Base-by-base conservation (phyloP, 2,888 invertebrate species). In the Noctua janthina region DNA sequence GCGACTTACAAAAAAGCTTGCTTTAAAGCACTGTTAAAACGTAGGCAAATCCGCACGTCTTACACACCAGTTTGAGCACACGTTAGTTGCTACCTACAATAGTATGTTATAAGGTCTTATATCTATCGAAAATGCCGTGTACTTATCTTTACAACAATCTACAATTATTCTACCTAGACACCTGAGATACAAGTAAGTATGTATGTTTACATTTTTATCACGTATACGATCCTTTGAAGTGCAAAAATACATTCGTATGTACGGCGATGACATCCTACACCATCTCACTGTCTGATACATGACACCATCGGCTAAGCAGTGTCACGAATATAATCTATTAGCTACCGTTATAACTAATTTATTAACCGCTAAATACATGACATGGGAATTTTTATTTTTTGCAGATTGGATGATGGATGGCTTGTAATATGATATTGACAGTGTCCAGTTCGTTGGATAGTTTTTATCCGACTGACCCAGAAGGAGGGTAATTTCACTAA, bases 311-410 rank as follows among this genome's bases (percentile, higher is more conserved):
- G 20, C 56, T 51, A 56, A 68, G n/a, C 46, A 76, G 51, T 10
- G 54, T 82, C 51, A 8, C 43, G 15, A 66, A 76, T 68, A 46
- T 56, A 29, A 68, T 74, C 67, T 62, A 70, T 67, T 56, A 0
- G 54, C 83, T 71, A 79, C 87, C 85, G 87, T 87, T 83, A 76
- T 39, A 75, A 70, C 64, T 35, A 67, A 86, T 86, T 62, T 64
- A 71, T 56, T 23, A 49, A 64, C 69, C 43, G 69, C 54, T 67
- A 76, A 73, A 20, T 54, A 81, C 74, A 72, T 54, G 73, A 82
- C 78, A 79, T 39, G 35, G 10, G 64, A 11, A 78, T 76, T 46
- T n/a, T 20, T 74, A 7, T 35, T 78, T 69, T 79, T 76, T 78
- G 3, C 0, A 66, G 10, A 17, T 43, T n/a, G 3, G 0, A 5